Conservation (phyloP, 2,797 vertebrate genomes). For the Sebastes vulpes region DNA sequence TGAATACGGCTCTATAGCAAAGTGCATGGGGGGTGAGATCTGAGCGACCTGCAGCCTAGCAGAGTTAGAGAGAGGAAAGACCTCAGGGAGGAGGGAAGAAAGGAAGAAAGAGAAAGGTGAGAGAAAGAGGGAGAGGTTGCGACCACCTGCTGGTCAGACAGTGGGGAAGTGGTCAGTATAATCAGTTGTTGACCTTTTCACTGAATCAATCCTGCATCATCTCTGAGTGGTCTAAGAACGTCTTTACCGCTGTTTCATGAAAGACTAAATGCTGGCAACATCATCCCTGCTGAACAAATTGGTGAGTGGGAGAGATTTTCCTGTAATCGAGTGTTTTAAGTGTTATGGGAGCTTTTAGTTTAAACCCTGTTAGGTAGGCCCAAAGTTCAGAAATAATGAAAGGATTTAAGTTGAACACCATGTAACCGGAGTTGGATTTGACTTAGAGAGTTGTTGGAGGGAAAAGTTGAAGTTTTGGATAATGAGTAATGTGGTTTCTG, state of each 20-base stretch:
- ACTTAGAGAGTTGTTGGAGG: not conserved
- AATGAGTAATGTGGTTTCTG: not conserved
- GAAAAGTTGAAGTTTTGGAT: not conserved
- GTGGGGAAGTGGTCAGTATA: constrained; percentile 42
- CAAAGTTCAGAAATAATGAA: constrained; percentile 6
- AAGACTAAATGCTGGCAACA: not conserved
- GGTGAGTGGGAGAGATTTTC: not conserved
- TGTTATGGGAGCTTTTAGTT: not conserved
- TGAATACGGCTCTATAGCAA: constrained; percentile 43
- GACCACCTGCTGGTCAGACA: constrained; percentile 31
- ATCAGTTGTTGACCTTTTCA: constrained; percentile 71
- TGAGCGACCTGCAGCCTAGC: constrained; percentile 34
- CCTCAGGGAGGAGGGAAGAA: constrained; percentile 37
- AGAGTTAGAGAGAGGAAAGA: constrained; percentile 7
- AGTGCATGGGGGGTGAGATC: constrained; percentile 47
- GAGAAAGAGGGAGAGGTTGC: constrained; percentile 2
- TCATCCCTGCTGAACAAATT: not conserved
- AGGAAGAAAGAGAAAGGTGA: constrained; percentile 32
- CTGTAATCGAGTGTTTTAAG: not conserved
- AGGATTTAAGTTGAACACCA: not conserved
- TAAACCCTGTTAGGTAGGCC: not conserved
- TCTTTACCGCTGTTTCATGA: not conserved
- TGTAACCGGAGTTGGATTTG: not conserved
- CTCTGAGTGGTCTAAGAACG: constrained; percentile 21
- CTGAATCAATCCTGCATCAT: constrained; percentile 22